These are phyloP conservation scores for Dolichopus griseipennis DNA, from an alignment of 2,888 invertebrate species.

Conservation along the genomic window DNA sequence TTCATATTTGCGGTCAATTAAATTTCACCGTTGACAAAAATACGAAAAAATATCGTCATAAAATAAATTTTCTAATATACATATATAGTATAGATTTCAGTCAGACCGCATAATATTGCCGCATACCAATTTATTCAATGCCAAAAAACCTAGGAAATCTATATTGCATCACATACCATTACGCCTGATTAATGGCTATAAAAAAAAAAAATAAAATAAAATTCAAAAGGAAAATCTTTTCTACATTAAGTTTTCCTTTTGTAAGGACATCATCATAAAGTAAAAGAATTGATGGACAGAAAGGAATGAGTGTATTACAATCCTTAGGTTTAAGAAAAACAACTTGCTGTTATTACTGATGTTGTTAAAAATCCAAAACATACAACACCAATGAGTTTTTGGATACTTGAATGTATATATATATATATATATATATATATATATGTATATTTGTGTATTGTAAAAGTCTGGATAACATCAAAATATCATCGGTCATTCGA, in stretches of 20 bases:
- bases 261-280: neutral
- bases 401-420: neutral
- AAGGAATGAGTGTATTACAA: neutral
- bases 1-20: conserved; percentile 1
- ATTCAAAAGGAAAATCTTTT: neutral
- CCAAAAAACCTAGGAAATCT: neutral
- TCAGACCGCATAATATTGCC: neutral
- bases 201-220: neutral
- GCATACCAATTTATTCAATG: neutral
- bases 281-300: neutral
- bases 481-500: neutral
- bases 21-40: neutral
- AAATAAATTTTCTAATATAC: neutral
- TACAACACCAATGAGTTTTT: too few species aligned
- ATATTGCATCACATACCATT: neutral
- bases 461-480: neutral
- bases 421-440: neutral
- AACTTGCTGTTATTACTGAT: neutral
- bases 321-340: neutral
- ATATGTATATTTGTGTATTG: neutral
- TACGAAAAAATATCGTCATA: neutral
- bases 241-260: neutral
- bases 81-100: neutral
- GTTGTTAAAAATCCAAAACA: too few species aligned
- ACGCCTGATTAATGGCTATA: neutral